Percentiles rank a stretch among this genome's conserved stretches.
Conservation (phyloP, 2,888 invertebrate genomes). For the Aricia artaxerxes region DNA sequence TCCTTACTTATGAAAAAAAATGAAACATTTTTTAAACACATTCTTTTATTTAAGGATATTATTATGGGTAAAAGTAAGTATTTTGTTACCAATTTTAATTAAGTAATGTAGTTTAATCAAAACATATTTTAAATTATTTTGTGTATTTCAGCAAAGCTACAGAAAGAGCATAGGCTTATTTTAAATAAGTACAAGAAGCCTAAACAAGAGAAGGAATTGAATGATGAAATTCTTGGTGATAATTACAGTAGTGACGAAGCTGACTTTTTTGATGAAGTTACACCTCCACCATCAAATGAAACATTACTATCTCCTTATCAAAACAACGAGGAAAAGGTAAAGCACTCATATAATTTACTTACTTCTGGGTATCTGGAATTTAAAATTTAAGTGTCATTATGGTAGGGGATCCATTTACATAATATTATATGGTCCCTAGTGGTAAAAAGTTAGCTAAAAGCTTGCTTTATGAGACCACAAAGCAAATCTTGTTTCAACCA, state of each 20-base stretch:
- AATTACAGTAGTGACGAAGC: conserved; percentile 45
- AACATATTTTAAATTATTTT: conserved; percentile 5
- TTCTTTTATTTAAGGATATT: conserved; percentile 47
- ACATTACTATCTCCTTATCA: conserved; percentile 23
- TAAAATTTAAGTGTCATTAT: neutral
- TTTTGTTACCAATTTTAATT: neutral
- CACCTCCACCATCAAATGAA: conserved; percentile 37
- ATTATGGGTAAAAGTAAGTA: conserved; percentile 55
- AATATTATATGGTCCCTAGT: too few species aligned
- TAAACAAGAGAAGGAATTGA: conserved; percentile 41
- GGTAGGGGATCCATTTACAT: neutral
- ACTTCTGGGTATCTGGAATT: too few species aligned
- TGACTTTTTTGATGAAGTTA: conserved; percentile 43
- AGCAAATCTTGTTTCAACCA: too few species aligned
- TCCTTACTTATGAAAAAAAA: conserved; percentile 48
- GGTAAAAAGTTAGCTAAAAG: too few species aligned
- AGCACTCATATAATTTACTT: neutral
- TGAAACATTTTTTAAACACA: conserved; percentile 46
- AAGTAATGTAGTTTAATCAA: neutral
- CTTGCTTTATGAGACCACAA: too few species aligned
- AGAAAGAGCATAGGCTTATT: conserved; percentile 43
- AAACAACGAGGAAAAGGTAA: conserved; percentile 32
- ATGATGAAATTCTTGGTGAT: conserved; percentile 40
- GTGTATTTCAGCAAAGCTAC: conserved; percentile 51
- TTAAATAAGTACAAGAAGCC: conserved; percentile 49